Evolutionary conservation across 2,113 vertebrate genomes (phyloP), one percentile per base, ranked within the genome.

Genomic region (Myrmophylax atrothorax): DNA sequence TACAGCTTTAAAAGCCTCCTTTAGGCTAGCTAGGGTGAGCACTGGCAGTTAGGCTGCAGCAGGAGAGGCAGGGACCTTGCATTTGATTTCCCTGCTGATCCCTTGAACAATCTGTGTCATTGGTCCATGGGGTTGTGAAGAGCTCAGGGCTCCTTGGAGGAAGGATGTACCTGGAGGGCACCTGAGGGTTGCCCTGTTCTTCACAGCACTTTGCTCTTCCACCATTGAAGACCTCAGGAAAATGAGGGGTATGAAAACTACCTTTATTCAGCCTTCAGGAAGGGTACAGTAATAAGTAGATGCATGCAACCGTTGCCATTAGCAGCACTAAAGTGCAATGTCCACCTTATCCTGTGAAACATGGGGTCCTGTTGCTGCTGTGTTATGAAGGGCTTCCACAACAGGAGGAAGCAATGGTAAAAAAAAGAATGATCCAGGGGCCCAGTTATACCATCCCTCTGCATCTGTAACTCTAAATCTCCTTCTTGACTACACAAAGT

Each of bases 91-190:
- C 29, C 53, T 70, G 69, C 49, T 70, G 42, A 87, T 69, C 25
- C 33, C 35, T 66, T 80, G 31, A 68, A 31, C 70, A 29, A 58
- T 52, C 42, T 62, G 59, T 46, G 62, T 64, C 37, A n/a, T 24
- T 1, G 2, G 15, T 84, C 31, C 26, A 3, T 29, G 23, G 24
- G 22, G 24, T 5, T 60, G 33, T 62, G 37, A 75, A 63, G 20
- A 67, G 9, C 33, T 72, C 14, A 67, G 23, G 29, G 44, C 22
- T 84, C 52, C 47, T 55, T 44, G 70, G 28, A 93, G 50, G 52
- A 79, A 58, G 46, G 20, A 40, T 10, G 7, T 31, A 26, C 26
- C 42, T 0, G 1, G 26, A 29, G 5, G 1, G 4, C 16, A 35
- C 26, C 10, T 1, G 0, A 50, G 23, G 8, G 3, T 7, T 59